Evolutionary conservation across 2,888 invertebrate species (phyloP), one percentile per base, ranked within the genome.

Genomic region (Cacoxenus indagator): DNA sequence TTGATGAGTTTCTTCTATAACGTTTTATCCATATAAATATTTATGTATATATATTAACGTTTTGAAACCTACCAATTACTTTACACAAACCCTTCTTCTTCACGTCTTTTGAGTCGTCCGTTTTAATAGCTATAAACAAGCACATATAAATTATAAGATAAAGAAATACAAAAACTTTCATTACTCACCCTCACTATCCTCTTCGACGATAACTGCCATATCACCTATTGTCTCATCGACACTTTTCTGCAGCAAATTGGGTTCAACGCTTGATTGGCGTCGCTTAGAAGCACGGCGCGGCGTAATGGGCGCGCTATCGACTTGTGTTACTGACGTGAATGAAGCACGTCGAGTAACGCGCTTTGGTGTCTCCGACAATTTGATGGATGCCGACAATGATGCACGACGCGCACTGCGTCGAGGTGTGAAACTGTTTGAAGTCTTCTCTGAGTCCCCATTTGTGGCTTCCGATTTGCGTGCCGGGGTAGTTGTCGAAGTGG

Each of bases 371-470:
- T 45, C 54, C 11, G 4, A 14, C 0, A 66, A 62, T 67, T 64
- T 64, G 8, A 31, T 48, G 8, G 27, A 55, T 19, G 27, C 46
- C 5, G 73, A 70, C 67, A 69, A 61, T 11, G 74, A 74, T 14
- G 68, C 74, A 8, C 76, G 69, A 29, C 78, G 72, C 1, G 72
- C 48, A 57, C 72, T 75, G 26, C 72, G 72, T 26, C 70, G 68
- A 19, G 74, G 73, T 14, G 73, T 74, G n/a, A n/a, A n/a, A n/a
- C n/a, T n/a, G n/a, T n/a, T n/a, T n/a, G n/a, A n/a, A n/a, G n/a
- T n/a, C 11, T 70, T 67, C 8, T 43, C 14, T 14, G 6, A 43
- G 6, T 43, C 43, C 43, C 43, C 14, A 6, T n/a, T n/a, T n/a
- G n/a, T n/a, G n/a, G n/a, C n/a, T n/a, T n/a, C n/a, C n/a, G n/a